These are phyloP conservation scores for Bombus waltoni DNA, from an alignment of 1,140 invertebrate genomes.

Conservation along the genomic window DNA sequence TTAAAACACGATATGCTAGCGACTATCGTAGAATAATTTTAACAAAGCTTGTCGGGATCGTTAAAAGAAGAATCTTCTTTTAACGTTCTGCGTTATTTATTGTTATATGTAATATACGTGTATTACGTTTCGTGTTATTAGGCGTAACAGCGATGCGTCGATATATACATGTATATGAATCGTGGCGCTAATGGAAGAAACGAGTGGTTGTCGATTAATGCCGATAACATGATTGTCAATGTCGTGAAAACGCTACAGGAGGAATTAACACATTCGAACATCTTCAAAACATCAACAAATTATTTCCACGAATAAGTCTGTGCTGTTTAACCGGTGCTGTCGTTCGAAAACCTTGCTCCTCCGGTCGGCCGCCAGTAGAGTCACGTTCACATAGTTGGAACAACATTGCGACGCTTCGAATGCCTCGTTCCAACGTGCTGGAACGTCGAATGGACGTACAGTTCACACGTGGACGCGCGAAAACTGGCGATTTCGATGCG, in stretches of 20 bases:
- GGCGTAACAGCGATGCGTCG: background rate
- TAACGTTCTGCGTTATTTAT: background rate
- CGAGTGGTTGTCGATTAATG: constrained; percentile 51
- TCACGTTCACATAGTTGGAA: constrained; percentile 42
- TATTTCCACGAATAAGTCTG: background rate
- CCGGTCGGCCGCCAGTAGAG: background rate
- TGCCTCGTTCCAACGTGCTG: background rate
- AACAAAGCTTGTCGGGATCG: background rate
- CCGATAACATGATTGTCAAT: constrained; percentile 38
- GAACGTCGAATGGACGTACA: background rate
- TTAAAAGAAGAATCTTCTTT: background rate
- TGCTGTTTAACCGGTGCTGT: background rate
- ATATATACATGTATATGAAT: background rate
- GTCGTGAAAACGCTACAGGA: constrained; percentile 39
- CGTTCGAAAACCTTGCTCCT: background rate
- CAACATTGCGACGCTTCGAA: constrained; percentile 16
- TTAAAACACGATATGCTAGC: background rate
- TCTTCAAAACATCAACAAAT: background rate
- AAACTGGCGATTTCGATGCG: constrained; percentile 30
- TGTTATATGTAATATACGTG: background rate
- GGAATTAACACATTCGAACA: background rate
- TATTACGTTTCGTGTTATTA: background rate
- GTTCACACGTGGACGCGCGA: constrained; percentile 18
- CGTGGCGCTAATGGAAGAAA: constrained; percentile 45
- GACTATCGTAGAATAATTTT: background rate